Evolutionary conservation across 2,888 invertebrate species (phyloP), one percentile per base, ranked within the genome.

Genomic region (Notocelia uddmanniana): DNA sequence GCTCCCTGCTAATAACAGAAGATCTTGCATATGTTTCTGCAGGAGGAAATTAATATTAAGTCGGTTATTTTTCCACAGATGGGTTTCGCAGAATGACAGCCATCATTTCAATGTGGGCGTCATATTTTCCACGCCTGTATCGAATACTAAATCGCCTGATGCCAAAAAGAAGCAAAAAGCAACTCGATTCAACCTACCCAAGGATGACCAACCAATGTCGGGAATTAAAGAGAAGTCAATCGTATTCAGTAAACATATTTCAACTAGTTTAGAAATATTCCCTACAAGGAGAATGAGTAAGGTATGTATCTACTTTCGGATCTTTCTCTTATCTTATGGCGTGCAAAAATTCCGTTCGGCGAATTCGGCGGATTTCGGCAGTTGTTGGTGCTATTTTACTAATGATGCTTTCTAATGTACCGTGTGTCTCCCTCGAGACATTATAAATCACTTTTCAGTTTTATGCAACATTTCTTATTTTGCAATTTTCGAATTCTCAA

Each of bases 81-180:
- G 95, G 83, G 90, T 89, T 0, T 95, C 95, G 3, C 95, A 95
- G 81, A 95, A 95, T 74, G 95, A 95, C 78, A 90, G 94, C 77
- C 89, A 95, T 55, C 92, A 95, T 76, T 92, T 94, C 58, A 93
- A 94, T 76, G 94, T 94, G 0, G 96, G 97, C 75, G 96, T 97
- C 0, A 97, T 97, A 74, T 97, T 97, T 81, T 97, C 97, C 6
- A 97, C 97, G 2, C 97, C 97, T 0, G 97, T 97, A 31, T 82
- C 88, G 0, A 86, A 89, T 48, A 82, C 79, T 76, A 88, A 95
- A 68, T 91, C 91, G 55, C 85, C 88, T 9, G 86, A 85, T 70
- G 79, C 80, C 0, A 92, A 89, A 74, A 94, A 94, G 78, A 78
- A 77, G 13, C 78, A 88, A 0, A 96, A 96, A 83, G 87, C 94